Evolutionary conservation across 2,113 vertebrate species (phyloP).

Genomic region (Onychostruthus taczanowskii): DNA sequence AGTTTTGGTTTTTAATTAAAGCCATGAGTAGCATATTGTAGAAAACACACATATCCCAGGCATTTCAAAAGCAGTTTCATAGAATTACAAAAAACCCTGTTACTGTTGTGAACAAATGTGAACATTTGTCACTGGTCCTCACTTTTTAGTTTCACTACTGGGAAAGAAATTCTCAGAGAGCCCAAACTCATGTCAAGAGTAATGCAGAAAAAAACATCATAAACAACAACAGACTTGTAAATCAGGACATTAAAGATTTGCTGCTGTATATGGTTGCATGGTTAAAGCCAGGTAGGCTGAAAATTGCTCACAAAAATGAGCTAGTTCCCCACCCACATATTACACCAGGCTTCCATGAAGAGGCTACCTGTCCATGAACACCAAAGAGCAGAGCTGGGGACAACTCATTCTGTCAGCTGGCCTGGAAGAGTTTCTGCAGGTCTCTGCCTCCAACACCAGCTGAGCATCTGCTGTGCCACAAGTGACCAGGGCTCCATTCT

Average conservation of each 20-base stretch:
- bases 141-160: background rate
- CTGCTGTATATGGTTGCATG: background rate
- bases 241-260: background rate
- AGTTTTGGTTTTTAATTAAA: background rate
- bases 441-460: background rate
- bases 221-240: background rate
- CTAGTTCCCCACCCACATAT: too few species aligned
- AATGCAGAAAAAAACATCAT: background rate
- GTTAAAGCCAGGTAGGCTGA: background rate
- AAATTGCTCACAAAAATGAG: background rate
- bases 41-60: background rate
- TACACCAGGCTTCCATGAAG: background rate
- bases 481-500: background rate
- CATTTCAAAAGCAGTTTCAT: background rate
- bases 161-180: background rate
- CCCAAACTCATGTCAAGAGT: background rate
- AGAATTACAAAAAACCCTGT: background rate
- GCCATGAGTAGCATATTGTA: background rate
- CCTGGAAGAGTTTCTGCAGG: background rate
- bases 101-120: background rate
- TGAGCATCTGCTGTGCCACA: background rate
- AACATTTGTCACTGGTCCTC: background rate
- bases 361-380: background rate
- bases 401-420: rapidly evolving
- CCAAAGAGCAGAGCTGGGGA: rapidly evolving